Evolutionary conservation across 2,797 vertebrate genomes (phyloP), one percentile per base, ranked within the genome.

Genomic region (Chelon labrosus): DNA sequence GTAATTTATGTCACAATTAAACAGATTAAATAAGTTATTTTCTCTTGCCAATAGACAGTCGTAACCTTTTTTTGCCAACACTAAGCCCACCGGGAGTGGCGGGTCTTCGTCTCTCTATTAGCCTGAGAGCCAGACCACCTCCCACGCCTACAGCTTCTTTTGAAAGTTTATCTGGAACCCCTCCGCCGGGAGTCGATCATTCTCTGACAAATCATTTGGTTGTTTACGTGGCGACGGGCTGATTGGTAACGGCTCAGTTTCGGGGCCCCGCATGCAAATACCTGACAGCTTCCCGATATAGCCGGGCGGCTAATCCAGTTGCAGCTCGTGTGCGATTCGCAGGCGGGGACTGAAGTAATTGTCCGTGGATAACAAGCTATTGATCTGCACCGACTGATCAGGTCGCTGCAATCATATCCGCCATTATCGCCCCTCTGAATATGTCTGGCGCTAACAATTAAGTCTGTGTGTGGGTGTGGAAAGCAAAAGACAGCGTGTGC

Each of bases 311-410:
- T 66, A 63, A 83, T 75, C 55, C 67, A 41, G 73, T 19, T 37
- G 59, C 41, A 47, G 54, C 42, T 55, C 7, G 53, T 47, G 65
- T 68, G 52, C 13, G 59, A 78, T 73, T 5, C 1, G 5, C 44
- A 49, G 51, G 27, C 3, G 1, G 53, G 9, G 70, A 69, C 71
- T 41, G 64, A 80, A 59, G 54, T 79, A 77, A 86, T 81, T 73
- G 72, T 78, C 69, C 56, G 12, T 19, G 25, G 63, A 62, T 81
- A 87, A 86, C 85, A 70, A 71, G 63, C 62, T 80, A 85, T 89
- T 73, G 77, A 89, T 90, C 84, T 17, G n/a, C 66, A 27, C 39
- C 14, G 59, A 79, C 60, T 75, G 75, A 78, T 74, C 75, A 62
- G 58, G 70, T 80, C 5, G 46, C 49, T 52, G 73, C 75, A 80